A percentile compares a stretch with the other conserved stretches of the same genome.
Conservation (phyloP, 2,797 vertebrate genomes). For the Helarctos malayanus region DNA sequence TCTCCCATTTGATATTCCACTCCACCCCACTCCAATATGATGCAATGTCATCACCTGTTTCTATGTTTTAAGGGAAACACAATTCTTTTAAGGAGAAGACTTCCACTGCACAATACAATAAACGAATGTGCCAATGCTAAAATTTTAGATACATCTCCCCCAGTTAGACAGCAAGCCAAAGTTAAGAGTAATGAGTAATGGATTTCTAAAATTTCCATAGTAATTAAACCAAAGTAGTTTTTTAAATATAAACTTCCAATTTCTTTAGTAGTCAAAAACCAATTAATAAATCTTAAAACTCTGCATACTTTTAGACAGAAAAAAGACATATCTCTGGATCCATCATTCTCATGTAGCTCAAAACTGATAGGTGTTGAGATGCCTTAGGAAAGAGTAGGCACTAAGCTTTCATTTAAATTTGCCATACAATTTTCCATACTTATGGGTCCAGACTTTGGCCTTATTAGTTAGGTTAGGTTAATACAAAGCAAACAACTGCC, state of each 20-base stretch:
- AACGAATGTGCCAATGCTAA: not conserved
- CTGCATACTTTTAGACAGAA: not conserved
- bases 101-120: not conserved
- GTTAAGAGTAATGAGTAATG: not conserved
- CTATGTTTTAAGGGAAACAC: not conserved
- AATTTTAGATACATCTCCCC: not conserved
- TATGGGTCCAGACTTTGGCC: rapidly evolving
- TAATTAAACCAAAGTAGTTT: not conserved
- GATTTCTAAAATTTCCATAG: not conserved
- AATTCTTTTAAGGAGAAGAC: not conserved
- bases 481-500: not conserved
- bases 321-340: not conserved
- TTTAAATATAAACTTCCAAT: not conserved
- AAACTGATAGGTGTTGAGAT: not conserved
- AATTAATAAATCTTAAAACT: not conserved
- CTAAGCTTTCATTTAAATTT: not conserved
- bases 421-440: not conserved
- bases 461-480: not conserved
- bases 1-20: not conserved
- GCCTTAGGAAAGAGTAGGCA: not conserved
- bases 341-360: not conserved
- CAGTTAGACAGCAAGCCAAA: not conserved
- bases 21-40: not conserved
- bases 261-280: not conserved
- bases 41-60: not conserved